Percentiles rank a stretch among this genome's conserved stretches.
phyloP scores from a whole-genome alignment of 1,140 invertebrate species.

The Anoplolepis gracilipes region DNA sequence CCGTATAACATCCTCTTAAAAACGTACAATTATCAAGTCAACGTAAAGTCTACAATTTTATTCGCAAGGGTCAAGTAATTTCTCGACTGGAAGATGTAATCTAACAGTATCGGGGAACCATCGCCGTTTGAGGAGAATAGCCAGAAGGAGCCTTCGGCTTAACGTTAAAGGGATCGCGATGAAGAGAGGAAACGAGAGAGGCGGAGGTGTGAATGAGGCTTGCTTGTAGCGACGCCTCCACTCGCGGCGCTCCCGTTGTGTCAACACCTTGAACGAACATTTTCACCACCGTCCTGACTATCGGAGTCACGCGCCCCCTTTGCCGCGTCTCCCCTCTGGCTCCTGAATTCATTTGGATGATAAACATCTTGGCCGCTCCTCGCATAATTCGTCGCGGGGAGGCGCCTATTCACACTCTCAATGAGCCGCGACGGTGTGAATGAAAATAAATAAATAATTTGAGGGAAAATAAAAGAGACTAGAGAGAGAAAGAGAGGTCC shows the following conservation, averaged over 20 bases:
- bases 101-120: not conserved
- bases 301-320: constrained; percentile 32
- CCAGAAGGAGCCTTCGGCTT: not conserved
- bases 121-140: constrained; percentile 19
- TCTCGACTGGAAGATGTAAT: not conserved
- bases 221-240: constrained; percentile 77
- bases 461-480: not conserved
- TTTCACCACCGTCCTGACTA: constrained; percentile 67
- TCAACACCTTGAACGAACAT: constrained; percentile 79
- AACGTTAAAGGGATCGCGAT: constrained; percentile 56
- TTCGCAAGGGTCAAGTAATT: not conserved
- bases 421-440: constrained; percentile 70
- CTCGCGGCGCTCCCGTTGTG: constrained; percentile 74
- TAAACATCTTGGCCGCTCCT: constrained; percentile 79
- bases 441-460: too few species aligned
- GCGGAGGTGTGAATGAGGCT: constrained; percentile 81
- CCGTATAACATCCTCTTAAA: not conserved
- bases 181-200: constrained; percentile 69
- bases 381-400: constrained; percentile 74
- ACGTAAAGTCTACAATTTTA: not conserved
- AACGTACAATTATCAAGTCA: not conserved
- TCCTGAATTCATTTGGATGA: constrained; percentile 78
- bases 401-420: constrained; percentile 75
- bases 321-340: constrained; percentile 59
- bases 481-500: not conserved